Base-by-base conservation (phyloP, 1,140 invertebrate genomes). In the Tetranychus cinnabarinus region DNA sequence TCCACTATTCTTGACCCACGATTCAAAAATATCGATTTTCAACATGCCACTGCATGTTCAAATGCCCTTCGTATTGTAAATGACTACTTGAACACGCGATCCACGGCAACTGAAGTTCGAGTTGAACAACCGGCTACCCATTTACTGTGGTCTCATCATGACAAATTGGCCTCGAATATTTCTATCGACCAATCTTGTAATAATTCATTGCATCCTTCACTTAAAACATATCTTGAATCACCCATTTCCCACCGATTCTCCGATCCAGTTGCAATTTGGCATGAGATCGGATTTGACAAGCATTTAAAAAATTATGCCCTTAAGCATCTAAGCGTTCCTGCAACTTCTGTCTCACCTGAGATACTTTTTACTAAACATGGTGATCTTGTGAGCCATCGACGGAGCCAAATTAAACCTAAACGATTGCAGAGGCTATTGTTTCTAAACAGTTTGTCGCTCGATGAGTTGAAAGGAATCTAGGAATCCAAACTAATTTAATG, bases 241-340 rank as follows among this genome's bases (percentile, higher is more conserved):
- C 50, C 50, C 13, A 31, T 52, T 31, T 15, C 78, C 62, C 50
- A 12, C 5, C n/a, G 50, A n/a, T 4, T 31, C 37, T 33, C 57
- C 7, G 39, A 58, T 45, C 35, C 35, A 31, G 37, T 47, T 46
- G 15, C 39, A 31, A 36, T 47, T 45, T 58, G 37, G 39, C 39
- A 42, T 15, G 57, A 39, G 37, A 58, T 42, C 45, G 23, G 57
- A 45, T 47, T 58, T 45, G 57, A 58, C 42, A 15, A 23, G n/a
- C 45, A 42, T 5, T 35, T 36, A 31, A 39, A 56, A 57, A 59
- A 46, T 59, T 36, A 23, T 48, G 35, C n/a, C 2, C 69, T 77
- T 63, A 63, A 52, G n/a, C 50, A 52, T 52, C n/a, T 52, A 52
- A 31, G 50, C n/a, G 31, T 52, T 52, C 50, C 50, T 23, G 50